phyloP scores from a whole-genome alignment of 2,113 vertebrate species.

The Tachysurus fulvidraco region DNA sequence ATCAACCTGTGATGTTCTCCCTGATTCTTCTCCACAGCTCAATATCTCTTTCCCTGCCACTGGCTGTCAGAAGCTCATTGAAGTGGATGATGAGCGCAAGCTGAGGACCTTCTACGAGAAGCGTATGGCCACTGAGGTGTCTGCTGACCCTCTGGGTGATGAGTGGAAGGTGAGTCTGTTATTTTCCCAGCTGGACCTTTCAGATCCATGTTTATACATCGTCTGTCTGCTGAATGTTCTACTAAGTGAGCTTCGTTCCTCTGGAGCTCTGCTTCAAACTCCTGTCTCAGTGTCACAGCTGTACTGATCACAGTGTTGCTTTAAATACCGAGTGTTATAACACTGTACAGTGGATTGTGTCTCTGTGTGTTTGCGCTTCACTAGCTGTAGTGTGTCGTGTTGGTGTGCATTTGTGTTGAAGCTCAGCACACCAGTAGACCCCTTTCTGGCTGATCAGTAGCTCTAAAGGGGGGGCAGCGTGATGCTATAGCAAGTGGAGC shows the following conservation, averaged over 20 bases:
- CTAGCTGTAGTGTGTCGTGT: not conserved
- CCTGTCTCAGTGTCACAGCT: not conserved
- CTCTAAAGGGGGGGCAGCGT: constrained; percentile 65
- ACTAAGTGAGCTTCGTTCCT: not conserved
- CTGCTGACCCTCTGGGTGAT: constrained; percentile 91
- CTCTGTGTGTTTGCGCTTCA: not conserved
- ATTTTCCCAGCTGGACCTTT: no score
- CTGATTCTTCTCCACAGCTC: constrained; percentile 70
- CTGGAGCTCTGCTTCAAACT: not conserved
- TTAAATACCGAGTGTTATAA: not conserved
- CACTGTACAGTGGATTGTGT: not conserved
- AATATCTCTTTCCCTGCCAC: constrained; percentile 98
- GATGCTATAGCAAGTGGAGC: constrained; percentile 63
- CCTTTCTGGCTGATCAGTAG: constrained; percentile 62
- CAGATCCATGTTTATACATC: not conserved
- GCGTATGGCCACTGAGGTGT: constrained; percentile 93
- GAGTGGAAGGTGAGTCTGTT: constrained; percentile 89
- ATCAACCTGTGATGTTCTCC: no score
- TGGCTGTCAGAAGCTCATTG: constrained; percentile 96
- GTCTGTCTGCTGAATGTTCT: not conserved
- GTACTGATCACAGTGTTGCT: not conserved
- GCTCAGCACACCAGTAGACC: constrained; percentile 60
- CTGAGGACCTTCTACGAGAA: constrained; percentile 97
- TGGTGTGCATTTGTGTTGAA: not conserved
- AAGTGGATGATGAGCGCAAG: constrained; percentile 97